Evolutionary conservation across 2,113 vertebrate species (phyloP).

Genomic region (Percina caprodes): DNA sequence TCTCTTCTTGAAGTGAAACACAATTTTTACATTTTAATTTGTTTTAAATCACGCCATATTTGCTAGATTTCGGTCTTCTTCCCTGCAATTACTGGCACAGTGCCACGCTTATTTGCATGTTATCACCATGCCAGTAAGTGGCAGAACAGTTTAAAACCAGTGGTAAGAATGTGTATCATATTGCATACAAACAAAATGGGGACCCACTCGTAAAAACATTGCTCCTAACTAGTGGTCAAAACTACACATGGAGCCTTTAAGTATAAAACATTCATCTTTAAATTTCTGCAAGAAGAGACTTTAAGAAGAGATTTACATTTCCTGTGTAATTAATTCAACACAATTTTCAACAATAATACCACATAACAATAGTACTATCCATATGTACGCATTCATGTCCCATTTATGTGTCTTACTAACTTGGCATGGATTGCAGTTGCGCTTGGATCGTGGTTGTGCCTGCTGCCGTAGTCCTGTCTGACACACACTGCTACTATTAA

Average conservation of each 20-base stretch:
- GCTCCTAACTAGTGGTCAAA: neutral
- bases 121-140: neutral
- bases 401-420: no score
- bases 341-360: neutral
- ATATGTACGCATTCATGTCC: no score
- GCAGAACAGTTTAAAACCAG: neutral
- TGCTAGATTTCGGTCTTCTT: neutral
- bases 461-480: no score
- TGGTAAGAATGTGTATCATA: neutral
- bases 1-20: neutral
- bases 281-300: neutral
- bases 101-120: neutral
- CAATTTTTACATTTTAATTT: neutral
- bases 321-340: neutral
- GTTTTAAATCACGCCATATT: neutral
- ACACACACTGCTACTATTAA: no score
- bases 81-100: neutral
- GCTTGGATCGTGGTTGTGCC: no score
- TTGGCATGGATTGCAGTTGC: no score
- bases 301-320: neutral
- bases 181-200: neutral
- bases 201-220: no score
- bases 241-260: neutral
- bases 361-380: neutral
- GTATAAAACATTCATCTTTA: neutral